Conservation (phyloP, 2,888 invertebrate genomes). For the Harpalus rufipes region DNA sequence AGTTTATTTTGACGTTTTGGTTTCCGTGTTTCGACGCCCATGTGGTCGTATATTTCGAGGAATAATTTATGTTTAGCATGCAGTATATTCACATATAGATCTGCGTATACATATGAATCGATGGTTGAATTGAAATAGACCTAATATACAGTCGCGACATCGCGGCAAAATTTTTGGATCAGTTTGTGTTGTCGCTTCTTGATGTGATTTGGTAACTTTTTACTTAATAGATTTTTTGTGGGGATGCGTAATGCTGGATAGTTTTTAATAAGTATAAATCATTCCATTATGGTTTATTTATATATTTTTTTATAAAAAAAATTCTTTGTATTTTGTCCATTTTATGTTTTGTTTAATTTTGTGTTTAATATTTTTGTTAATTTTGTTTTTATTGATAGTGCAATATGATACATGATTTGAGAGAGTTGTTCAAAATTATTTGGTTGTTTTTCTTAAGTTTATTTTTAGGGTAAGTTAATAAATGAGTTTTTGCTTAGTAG, state of each 20-base stretch:
- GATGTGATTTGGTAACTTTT: background rate
- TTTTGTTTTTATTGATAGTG: constrained; percentile 21
- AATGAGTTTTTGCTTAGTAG: constrained; percentile 50
- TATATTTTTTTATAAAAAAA: background rate
- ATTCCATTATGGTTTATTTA: constrained; percentile 21
- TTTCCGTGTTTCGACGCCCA: constrained; percentile 54
- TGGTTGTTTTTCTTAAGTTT: constrained; percentile 62
- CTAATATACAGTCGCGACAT: background rate
- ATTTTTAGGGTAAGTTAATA: constrained; percentile 63
- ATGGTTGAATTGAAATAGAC: constrained; percentile 58
- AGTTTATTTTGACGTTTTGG: constrained; percentile 48
- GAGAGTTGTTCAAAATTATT: constrained; percentile 63
- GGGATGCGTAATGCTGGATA: background rate
- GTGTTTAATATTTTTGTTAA: constrained; percentile 30
- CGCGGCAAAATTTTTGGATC: constrained; percentile 14
- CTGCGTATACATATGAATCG: constrained; percentile 48
- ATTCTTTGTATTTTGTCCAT: constrained; percentile 2
- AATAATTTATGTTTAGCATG: constrained; percentile 39
- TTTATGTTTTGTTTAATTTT: constrained; percentile 39
- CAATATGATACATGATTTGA: constrained; percentile 31
- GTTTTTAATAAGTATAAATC: constrained; percentile 39
- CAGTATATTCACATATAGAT: constrained; percentile 51
- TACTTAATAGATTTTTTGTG: constrained; percentile 21
- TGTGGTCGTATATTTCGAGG: constrained; percentile 49
- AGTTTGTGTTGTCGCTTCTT: constrained; percentile 31